Percentiles rank a stretch among this genome's conserved stretches.
Evolutionary conservation across 2,888 invertebrate species (phyloP).

Genomic region (Gymnoscelis rufifasciata): DNA sequence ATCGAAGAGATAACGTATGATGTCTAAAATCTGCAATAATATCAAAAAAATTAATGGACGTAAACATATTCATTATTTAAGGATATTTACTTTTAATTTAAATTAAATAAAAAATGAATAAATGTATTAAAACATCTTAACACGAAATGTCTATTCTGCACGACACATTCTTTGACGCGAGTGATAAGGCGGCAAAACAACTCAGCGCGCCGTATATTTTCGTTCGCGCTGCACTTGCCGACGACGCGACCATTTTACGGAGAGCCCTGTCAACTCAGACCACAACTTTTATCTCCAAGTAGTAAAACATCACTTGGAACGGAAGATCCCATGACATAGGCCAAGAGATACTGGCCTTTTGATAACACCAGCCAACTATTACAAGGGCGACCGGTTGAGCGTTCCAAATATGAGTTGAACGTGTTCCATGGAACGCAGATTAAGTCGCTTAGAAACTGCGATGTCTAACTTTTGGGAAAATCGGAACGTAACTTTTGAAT

Average conservation of each 20-base stretch:
- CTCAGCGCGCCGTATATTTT: constrained; percentile 76
- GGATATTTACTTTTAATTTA: too few species aligned
- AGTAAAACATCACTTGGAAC: constrained; percentile 33
- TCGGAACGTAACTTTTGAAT: not conserved
- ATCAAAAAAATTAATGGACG: too few species aligned
- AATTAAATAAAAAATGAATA: too few species aligned
- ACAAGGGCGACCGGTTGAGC: constrained; percentile 77
- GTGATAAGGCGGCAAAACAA: constrained; percentile 79
- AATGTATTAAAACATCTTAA: not conserved
- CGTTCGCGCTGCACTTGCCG: constrained; percentile 78
- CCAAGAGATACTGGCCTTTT: constrained; percentile 50
- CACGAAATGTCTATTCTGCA: too few species aligned
- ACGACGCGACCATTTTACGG: constrained; percentile 53
- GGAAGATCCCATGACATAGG: constrained; percentile 43
- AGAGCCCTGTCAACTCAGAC: constrained; percentile 51
- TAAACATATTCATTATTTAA: too few species aligned
- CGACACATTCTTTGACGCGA: constrained; percentile 51
- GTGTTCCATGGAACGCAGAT: constrained; percentile 60
- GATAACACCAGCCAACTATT: constrained; percentile 78
- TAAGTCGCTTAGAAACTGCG: constrained; percentile 31
- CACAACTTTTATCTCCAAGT: constrained; percentile 34
- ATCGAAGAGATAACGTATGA: too few species aligned
- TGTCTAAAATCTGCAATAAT: too few species aligned
- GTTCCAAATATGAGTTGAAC: constrained; percentile 75
- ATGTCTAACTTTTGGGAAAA: not conserved